These are phyloP conservation scores for Trididemnum nubilum DNA, from an alignment of 23 tunicate genomes.

Conservation along the genomic window DNA sequence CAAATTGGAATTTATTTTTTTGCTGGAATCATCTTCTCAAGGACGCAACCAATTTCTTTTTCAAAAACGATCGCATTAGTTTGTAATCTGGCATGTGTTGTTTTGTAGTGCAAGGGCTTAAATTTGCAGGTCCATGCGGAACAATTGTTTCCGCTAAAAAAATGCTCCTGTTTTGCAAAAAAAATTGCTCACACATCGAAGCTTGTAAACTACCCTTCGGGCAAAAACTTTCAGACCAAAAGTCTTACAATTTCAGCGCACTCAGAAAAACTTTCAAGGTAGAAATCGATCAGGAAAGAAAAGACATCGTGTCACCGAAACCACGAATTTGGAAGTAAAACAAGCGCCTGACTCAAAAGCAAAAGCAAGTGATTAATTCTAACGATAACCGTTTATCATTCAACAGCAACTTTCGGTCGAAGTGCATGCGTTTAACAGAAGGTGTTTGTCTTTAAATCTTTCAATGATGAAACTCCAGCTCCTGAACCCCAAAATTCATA, in stretches of 20 bases:
- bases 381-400: too few species aligned
- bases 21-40: neutral
- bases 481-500: too few species aligned
- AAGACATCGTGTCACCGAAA: neutral
- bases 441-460: too few species aligned
- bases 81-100: neutral
- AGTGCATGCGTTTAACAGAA: too few species aligned
- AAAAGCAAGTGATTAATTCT: neutral
- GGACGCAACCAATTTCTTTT: neutral
- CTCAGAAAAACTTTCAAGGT: neutral
- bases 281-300: neutral
- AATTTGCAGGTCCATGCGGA: neutral
- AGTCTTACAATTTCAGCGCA: neutral
- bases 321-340: neutral
- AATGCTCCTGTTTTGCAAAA: neutral
- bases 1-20: neutral
- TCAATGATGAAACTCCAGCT: too few species aligned
- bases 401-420: too few species aligned
- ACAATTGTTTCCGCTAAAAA: neutral
- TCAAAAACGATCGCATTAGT: neutral
- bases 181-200: neutral
- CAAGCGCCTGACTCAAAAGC: neutral
- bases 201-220: neutral
- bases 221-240: neutral
- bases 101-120: neutral